Percentiles rank a stretch among this genome's conserved stretches.
Conservation (phyloP, 30 jellyfish, hydroid and myxozoan species). For the Aurelia sp. region DNA sequence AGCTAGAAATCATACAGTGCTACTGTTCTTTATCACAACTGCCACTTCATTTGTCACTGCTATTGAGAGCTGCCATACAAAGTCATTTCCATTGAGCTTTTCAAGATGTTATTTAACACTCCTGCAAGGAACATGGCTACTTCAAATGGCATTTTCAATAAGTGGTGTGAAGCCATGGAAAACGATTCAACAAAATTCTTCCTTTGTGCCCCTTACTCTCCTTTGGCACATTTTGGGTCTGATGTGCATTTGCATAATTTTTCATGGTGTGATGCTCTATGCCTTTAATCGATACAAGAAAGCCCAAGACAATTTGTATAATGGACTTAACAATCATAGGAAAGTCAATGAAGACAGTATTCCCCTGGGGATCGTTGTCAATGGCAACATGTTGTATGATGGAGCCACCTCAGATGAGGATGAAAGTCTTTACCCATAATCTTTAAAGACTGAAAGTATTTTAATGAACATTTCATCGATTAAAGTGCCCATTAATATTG, state of each 20-base stretch:
- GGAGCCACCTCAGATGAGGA: constrained; percentile 32
- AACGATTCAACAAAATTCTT: constrained; percentile 6
- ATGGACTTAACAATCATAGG: constrained; percentile 4
- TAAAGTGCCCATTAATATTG: too few relatives aligned
- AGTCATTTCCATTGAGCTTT: constrained; percentile 23
- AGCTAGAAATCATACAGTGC: neutral
- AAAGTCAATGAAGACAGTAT: constrained; percentile 50
- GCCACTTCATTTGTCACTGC: constrained; percentile 9
- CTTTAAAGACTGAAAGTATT: neutral
- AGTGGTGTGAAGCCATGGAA: constrained; percentile 46
- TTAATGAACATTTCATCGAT: neutral
- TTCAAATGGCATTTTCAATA: constrained; percentile 37
- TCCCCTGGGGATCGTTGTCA: constrained; percentile 58
- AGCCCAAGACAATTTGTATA: constrained; percentile 25
- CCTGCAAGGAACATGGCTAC: constrained; percentile 66
- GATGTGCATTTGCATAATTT: neutral
- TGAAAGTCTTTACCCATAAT: constrained; percentile 38
- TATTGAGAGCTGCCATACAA: constrained; percentile 33
- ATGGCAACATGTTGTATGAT: constrained; percentile 54
- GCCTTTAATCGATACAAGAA: constrained; percentile 18
- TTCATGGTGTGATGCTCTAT: constrained; percentile 30
- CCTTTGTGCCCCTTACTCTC: constrained; percentile 38
- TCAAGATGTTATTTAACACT: constrained; percentile 45
- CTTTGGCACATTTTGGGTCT: constrained; percentile 46
- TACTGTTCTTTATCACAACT: constrained; percentile 8